These are phyloP conservation scores for Cephus pulcher DNA, from an alignment of 2,888 invertebrate species.

Conservation along the genomic window DNA sequence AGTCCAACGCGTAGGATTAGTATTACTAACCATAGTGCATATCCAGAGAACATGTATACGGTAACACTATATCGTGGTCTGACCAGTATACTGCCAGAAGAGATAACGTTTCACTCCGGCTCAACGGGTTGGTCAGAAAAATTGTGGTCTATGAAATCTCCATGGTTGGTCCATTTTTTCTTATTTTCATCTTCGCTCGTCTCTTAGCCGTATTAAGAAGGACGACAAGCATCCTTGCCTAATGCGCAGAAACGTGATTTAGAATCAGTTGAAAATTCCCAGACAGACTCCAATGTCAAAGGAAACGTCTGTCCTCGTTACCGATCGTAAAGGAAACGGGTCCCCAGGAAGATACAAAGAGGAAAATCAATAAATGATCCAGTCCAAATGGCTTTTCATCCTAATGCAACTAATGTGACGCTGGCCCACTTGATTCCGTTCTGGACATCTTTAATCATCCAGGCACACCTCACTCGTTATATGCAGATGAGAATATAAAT, in stretches of 20 bases:
- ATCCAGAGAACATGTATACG: not conserved
- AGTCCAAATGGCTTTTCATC: not conserved
- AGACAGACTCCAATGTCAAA: not conserved
- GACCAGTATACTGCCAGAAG: conserved; percentile 18
- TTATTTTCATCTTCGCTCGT: not conserved
- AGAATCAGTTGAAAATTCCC: no score
- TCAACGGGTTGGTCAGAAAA: conserved; percentile 40
- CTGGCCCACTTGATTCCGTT: not conserved
- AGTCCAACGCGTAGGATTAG: not conserved
- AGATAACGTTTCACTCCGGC: conserved; percentile 48
- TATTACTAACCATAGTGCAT: not conserved
- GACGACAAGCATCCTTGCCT: not conserved
- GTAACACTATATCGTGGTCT: conserved; percentile 2
- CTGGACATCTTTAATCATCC: conserved; percentile 24
- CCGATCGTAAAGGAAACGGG: no score
- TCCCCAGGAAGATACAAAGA: not conserved
- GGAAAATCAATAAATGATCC: not conserved
- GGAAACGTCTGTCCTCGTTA: not conserved
- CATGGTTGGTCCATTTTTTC: conserved; percentile 34
- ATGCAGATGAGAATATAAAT: conserved; percentile 60
- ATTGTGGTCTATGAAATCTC: conserved; percentile 43
- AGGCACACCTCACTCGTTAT: conserved; percentile 54
- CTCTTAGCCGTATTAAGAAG: not conserved
- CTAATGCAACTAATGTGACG: not conserved
- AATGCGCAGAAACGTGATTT: no score